A percentile compares a stretch with the other conserved stretches of the same genome.
phyloP scores from a whole-genome alignment of 2,888 invertebrate genomes.

The Mythimna ferrago region DNA sequence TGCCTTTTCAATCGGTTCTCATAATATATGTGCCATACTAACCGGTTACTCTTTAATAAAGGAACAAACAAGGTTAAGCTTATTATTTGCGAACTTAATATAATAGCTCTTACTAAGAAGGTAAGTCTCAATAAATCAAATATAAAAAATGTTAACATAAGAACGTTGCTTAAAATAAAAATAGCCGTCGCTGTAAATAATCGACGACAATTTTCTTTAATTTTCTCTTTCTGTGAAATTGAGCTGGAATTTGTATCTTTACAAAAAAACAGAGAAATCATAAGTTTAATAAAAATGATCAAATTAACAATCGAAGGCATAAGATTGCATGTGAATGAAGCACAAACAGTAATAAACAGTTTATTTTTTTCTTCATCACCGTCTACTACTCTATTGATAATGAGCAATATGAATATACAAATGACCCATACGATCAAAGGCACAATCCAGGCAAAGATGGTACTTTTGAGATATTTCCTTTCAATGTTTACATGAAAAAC shows the following conservation, averaged over 20 bases:
- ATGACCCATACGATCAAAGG: not conserved
- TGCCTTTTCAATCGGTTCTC: slow-evolving; percentile 8
- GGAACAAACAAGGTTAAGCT: slow-evolving; percentile 20
- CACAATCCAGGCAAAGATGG: slow-evolving; percentile 14
- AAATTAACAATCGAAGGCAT: slow-evolving; percentile 15
- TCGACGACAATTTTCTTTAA: slow-evolving; percentile 8
- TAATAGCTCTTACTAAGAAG: slow-evolving; percentile 8
- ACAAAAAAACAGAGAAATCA: slow-evolving; percentile 11
- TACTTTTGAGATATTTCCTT: slow-evolving; percentile 2
- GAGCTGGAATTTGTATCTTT: not conserved
- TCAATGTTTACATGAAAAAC: slow-evolving; percentile 12
- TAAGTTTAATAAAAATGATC: slow-evolving; percentile 10
- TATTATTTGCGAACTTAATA: slow-evolving; percentile 17
- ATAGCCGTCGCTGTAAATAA: slow-evolving; percentile 13
- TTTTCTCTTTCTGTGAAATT: not conserved
- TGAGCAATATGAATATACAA: not conserved
- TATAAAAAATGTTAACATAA: slow-evolving; percentile 21
- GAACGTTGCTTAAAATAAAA: slow-evolving; percentile 30
- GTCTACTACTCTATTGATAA: not conserved
- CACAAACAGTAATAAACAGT: not conserved
- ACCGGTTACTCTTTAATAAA: slow-evolving; percentile 24
- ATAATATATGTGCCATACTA: slow-evolving; percentile 16
- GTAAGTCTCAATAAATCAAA: slow-evolving; percentile 23
- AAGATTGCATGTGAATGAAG: not conserved
- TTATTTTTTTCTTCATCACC: not conserved